These are phyloP conservation scores for Campoplex capitator DNA, from an alignment of 2,888 invertebrate genomes.

Conservation along the genomic window DNA sequence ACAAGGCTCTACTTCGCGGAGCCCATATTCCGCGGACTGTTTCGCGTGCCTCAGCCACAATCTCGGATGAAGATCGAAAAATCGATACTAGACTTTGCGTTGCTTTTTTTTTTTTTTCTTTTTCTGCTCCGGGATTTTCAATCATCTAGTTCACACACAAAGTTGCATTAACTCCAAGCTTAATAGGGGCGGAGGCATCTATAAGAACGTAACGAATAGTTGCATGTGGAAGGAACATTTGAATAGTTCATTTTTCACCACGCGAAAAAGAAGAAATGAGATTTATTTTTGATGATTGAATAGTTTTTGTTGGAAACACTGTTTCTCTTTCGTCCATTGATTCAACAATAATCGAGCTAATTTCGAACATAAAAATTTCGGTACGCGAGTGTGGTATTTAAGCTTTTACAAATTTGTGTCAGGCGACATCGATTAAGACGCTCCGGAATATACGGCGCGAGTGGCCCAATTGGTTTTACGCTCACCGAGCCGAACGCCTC, in stretches of 20 bases:
- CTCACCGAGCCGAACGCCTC: slow-evolving; percentile 80
- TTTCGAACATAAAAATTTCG: neutral
- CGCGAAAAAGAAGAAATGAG: neutral
- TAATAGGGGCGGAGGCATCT: neutral
- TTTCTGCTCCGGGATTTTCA: slow-evolving; percentile 9
- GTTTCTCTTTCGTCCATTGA: neutral
- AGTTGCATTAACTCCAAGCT: neutral
- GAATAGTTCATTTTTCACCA: neutral
- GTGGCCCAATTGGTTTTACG: slow-evolving; percentile 79
- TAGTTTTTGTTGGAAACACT: neutral
- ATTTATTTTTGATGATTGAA: too few species aligned
- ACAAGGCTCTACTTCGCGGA: neutral
- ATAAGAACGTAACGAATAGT: neutral
- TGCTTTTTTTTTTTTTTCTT: slow-evolving; percentile 3
- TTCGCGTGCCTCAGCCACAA: slow-evolving; percentile 32
- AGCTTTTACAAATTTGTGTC: slow-evolving; percentile 61
- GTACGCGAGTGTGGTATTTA: slow-evolving; percentile 16
- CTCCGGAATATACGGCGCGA: slow-evolving; percentile 77
- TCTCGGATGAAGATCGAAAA: slow-evolving; percentile 49
- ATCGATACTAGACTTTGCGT: slow-evolving; percentile 27
- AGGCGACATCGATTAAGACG: slow-evolving; percentile 78
- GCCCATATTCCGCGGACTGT: neutral
- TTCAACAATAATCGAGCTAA: neutral
- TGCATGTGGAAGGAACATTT: neutral
- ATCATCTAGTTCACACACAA: neutral